Evolutionary conservation across 1,140 invertebrate species (phyloP).

Genomic region (Phymorhynchus buccinoides): DNA sequence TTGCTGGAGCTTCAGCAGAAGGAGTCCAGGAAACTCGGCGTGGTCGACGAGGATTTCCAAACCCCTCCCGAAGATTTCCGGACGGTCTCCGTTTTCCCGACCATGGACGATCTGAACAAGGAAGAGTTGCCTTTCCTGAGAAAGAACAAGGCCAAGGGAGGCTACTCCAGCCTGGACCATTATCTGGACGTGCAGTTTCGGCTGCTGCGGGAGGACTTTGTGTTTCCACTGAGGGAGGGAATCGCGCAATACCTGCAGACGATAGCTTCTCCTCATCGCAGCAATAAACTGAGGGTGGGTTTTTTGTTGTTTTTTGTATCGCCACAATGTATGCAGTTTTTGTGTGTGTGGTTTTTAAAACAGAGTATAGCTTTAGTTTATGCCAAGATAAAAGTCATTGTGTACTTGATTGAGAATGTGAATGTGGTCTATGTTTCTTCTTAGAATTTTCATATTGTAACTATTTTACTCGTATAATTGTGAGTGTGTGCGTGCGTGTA

Average conservation of each 20-base stretch:
- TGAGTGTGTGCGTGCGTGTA: too few relatives aligned
- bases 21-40: neutral
- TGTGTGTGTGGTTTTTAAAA: too few relatives aligned
- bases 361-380: too few relatives aligned
- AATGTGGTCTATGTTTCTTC: too few relatives aligned
- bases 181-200: constrained; percentile 87
- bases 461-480: too few relatives aligned
- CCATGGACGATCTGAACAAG: constrained; percentile 57
- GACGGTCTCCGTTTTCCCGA: constrained; percentile 64
- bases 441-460: too few relatives aligned
- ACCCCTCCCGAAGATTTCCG: constrained; percentile 68
- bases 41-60: constrained; percentile 25
- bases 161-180: constrained; percentile 79
- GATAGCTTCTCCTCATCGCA: constrained; percentile 30
- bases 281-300: constrained; percentile 22
- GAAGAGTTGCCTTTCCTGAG: constrained; percentile 74
- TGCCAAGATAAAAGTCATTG: too few relatives aligned
- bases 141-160: constrained; percentile 77
- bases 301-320: too few relatives aligned
- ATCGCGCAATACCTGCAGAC: constrained; percentile 56
- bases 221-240: constrained; percentile 71
- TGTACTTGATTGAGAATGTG: too few relatives aligned
- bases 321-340: too few relatives aligned
- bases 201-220: constrained; percentile 82
- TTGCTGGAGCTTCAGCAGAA: neutral